Percentiles rank a stretch among this genome's conserved stretches.
Evolutionary conservation across 2,113 vertebrate species (phyloP).

Genomic region (Malurus melanocephalus): DNA sequence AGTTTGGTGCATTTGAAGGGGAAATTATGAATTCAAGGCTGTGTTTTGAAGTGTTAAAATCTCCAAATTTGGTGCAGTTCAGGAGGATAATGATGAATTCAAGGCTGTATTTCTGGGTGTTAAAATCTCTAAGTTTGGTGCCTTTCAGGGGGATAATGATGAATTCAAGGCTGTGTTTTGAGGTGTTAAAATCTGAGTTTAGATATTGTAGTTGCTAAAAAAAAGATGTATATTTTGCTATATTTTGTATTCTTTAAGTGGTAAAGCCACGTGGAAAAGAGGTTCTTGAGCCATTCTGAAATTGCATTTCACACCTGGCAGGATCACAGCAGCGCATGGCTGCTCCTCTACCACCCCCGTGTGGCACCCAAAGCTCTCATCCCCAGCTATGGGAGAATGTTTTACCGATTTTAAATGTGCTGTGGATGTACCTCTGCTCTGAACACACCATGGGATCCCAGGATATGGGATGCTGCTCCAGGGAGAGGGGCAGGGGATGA

Average conservation of each 20-base stretch:
- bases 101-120: too few relatives aligned
- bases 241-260: background rate
- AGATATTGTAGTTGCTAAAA: background rate
- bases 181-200: too few relatives aligned
- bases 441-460: rapidly evolving
- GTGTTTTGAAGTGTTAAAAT: too few relatives aligned
- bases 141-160: too few relatives aligned
- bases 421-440: background rate
- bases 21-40: too few relatives aligned
- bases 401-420: background rate
- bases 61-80: too few relatives aligned
- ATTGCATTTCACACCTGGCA: background rate
- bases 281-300: background rate
- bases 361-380: background rate
- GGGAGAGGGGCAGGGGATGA: background rate
- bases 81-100: too few relatives aligned
- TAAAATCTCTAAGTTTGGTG: too few relatives aligned
- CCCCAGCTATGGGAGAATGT: rapidly evolving
- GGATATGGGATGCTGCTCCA: rapidly evolving
- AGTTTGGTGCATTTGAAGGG: too few relatives aligned
- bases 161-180: too few relatives aligned
- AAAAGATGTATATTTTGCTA: background rate
- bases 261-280: background rate
- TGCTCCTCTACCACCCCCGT: slow-evolving; percentile 39
- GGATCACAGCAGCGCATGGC: background rate